Base-by-base conservation (phyloP, 1,140 invertebrate species). In the Drosophila mayri region DNA sequence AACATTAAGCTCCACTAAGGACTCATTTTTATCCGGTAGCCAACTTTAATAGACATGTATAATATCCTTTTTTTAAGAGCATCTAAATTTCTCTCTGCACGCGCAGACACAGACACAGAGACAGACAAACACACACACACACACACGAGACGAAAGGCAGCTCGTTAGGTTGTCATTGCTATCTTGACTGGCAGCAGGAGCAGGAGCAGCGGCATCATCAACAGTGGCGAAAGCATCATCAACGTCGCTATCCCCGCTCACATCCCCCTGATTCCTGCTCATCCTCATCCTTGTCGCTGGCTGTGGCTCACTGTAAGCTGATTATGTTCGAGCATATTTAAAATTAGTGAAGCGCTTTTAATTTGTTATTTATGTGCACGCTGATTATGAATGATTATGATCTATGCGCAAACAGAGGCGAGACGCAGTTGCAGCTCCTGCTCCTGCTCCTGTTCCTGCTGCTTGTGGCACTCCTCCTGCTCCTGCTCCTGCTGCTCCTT, bases 261-360 rank as follows among this genome's bases (percentile, higher is more conserved):
- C 46, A 25, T 8, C 43, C 40, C 68, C 47, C 60, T 55, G 52
- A 55, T 59, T 59, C 72, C 60, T 38, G 43, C 35, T 38, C 40
- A 37, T 52, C 55, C 52, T 62, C 65, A 41, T 70, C 46, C 76
- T 60, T 38, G 52, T 47, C 49, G 35, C n/a, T 62, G 28, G 18
- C 35, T 47, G 54, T 72, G 55, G 54, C 70, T 50, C 63, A 64
- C 76, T 43, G 66, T 90, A 90, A 90, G 85, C 85, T 90, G 85
- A 90, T 90, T 90, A 90, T 90, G 85, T 90, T 90, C 85, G 85
- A 90, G 85, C 85, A 90, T 90, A 90, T 90, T 90, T 90, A 90
- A 90, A 90, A 90, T 90, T 90, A 90, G 85, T 90, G 85, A 90
- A 90, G 85, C 85, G 86, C 85, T 90, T 90, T 90, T 90, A 90